Conservation (phyloP, 2,113 vertebrate species). For the Bubo blakistoni region DNA sequence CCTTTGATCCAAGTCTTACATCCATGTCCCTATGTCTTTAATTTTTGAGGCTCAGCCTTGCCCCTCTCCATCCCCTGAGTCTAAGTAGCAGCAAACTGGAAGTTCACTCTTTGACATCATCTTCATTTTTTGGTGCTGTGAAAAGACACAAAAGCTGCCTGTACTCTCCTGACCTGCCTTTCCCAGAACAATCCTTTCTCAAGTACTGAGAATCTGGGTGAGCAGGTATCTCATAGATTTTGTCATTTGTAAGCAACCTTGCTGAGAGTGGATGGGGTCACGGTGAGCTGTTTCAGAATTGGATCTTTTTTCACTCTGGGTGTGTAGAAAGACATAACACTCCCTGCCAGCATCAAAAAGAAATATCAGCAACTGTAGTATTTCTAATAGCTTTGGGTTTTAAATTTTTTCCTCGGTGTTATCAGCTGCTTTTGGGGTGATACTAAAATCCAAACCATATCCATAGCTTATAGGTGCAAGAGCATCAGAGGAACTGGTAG, state of each 20-base stretch:
- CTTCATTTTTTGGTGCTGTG: neutral
- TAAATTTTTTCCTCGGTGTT: neutral
- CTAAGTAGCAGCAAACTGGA: neutral
- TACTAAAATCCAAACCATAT: neutral
- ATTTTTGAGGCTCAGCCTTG: neutral
- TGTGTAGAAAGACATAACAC: neutral
- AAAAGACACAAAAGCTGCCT: neutral
- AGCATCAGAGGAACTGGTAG: neutral
- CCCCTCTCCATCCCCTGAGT: accelerated
- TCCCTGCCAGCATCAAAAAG: neutral
- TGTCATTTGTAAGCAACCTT: neutral
- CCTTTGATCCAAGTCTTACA: neutral
- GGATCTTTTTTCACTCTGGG: neutral
- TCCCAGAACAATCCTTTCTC: neutral
- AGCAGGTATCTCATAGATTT: neutral
- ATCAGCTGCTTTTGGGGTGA: neutral
- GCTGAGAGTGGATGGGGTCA: neutral
- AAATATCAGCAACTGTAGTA: neutral
- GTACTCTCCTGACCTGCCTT: neutral
- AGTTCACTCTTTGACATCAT: neutral
- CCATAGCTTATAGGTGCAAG: neutral
- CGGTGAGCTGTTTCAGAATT: neutral
- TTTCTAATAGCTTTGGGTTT: neutral
- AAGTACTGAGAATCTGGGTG: neutral
- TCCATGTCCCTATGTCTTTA: neutral